Percentiles rank a stretch among this genome's conserved stretches.
Conservation (phyloP, 1,140 invertebrate genomes). For the Drosophila setifemur region DNA sequence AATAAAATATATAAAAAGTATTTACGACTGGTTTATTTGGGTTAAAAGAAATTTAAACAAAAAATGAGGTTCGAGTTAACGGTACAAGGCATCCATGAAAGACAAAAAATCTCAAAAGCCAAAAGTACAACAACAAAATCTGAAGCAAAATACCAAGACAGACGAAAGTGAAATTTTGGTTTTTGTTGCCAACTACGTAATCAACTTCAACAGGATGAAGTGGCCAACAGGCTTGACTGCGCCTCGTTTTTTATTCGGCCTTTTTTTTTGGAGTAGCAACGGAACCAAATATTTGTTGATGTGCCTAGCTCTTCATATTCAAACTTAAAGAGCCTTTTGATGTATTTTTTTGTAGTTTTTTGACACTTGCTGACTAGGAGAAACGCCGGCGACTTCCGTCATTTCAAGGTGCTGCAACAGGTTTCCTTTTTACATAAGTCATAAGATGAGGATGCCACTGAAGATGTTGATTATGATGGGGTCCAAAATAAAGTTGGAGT, state of each 20-base stretch:
- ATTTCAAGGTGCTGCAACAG: slow-evolving; percentile 26
- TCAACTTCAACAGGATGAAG: slow-evolving; percentile 77
- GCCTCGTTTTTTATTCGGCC: slow-evolving; percentile 33
- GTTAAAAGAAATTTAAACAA: slow-evolving; percentile 80
- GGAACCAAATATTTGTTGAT: slow-evolving; percentile 45
- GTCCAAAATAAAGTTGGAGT: not conserved
- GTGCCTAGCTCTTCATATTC: slow-evolving; percentile 56
- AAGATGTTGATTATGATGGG: not conserved
- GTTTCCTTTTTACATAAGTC: slow-evolving; percentile 26
- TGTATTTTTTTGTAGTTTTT: slow-evolving; percentile 25
- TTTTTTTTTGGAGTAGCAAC: slow-evolving; percentile 35
- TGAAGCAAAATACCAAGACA: slow-evolving; percentile 18
- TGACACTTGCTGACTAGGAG: slow-evolving; percentile 25
- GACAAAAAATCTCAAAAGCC: slow-evolving; percentile 16
- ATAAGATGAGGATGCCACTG: not conserved
- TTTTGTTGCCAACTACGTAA: slow-evolving; percentile 59
- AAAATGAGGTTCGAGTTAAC: slow-evolving; percentile 65
- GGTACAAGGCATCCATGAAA: slow-evolving; percentile 55
- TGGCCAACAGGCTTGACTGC: slow-evolving; percentile 73
- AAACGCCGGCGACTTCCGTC: slow-evolving; percentile 25
- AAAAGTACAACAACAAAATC: slow-evolving; percentile 18
- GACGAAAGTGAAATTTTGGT: slow-evolving; percentile 70
- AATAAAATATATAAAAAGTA: not conserved
- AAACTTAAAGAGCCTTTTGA: slow-evolving; percentile 34
- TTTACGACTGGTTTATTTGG: slow-evolving; percentile 72